Percentiles rank a stretch among this genome's conserved stretches.
Evolutionary conservation across 64 coral and sea anemone species (phyloP).

Genomic region (Dendronephthya gigantea): DNA sequence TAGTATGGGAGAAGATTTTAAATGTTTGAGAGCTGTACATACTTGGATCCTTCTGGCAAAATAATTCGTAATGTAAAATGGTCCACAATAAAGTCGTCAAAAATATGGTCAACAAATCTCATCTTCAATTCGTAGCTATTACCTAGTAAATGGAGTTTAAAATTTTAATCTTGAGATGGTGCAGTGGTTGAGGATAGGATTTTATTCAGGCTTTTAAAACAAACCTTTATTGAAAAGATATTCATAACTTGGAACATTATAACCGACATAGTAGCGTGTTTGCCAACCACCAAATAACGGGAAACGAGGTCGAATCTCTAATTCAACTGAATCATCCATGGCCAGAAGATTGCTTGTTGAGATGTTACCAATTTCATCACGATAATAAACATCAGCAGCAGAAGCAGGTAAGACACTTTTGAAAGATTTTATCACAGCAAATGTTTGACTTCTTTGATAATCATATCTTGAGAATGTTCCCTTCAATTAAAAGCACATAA

Average conservation of each 20-base stretch:
- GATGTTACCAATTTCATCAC: conserved; percentile 98
- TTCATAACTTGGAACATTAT: conserved; percentile 97
- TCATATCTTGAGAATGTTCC: conserved; percentile 95
- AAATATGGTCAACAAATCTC: conserved; percentile 92
- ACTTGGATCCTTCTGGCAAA: conserved; percentile 92
- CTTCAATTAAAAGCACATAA: conserved; percentile 3
- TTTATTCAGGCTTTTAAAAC: neutral
- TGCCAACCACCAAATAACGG: conserved; percentile 99
- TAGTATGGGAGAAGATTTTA: too few relatives aligned
- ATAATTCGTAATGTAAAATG: conserved; percentile 55
- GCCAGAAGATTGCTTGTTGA: conserved; percentile 82
- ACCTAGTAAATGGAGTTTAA: conserved; percentile 34
- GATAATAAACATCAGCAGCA: conserved; percentile 87
- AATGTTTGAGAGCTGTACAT: conserved; percentile 7
- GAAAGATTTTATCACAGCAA: conserved; percentile 92
- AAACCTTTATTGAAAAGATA: conserved; percentile 71
- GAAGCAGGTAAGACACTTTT: conserved; percentile 78
- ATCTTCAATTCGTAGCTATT: conserved; percentile 86
- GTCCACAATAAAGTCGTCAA: conserved; percentile 95
- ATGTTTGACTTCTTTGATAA: conserved; percentile 81
- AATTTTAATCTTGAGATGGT: neutral
- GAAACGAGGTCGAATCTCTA: conserved; percentile 83
- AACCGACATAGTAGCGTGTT: conserved; percentile 85
- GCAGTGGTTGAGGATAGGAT: too few relatives aligned
- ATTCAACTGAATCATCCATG: conserved; percentile 79